Conservation (phyloP, 2,113 vertebrate species). For the Papio anubis region DNA sequence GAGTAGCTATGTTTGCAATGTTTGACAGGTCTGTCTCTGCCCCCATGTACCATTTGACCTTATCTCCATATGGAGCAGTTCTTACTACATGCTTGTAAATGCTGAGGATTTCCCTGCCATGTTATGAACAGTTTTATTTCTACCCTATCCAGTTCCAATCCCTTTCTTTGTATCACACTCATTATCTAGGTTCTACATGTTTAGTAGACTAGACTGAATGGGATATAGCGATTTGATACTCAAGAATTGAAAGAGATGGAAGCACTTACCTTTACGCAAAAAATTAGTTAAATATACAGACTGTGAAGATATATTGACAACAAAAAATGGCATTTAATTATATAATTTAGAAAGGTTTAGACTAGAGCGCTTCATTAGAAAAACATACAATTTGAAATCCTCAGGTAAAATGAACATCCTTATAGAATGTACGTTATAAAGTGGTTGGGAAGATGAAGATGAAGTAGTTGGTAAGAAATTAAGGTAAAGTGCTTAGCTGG, state of each 20-base stretch:
- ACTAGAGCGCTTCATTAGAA: neutral
- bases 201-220: neutral
- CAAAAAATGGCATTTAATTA: neutral
- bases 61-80: neutral
- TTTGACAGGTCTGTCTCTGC: neutral
- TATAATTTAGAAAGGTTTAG: neutral
- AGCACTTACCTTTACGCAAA: neutral
- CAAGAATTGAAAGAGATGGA: neutral
- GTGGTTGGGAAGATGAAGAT: neutral
- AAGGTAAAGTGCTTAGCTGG: neutral
- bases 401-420: neutral
- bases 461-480: neutral
- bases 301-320: neutral
- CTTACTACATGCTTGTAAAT: neutral
- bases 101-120: neutral
- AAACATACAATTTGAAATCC: neutral
- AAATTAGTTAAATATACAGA: neutral
- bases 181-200: neutral
- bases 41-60: rapidly evolving
- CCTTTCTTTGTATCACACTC: neutral
- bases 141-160: neutral
- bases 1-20: neutral
- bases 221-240: neutral
- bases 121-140: neutral
- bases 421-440: neutral